A percentile compares a stretch with the other conserved stretches of the same genome.
Evolutionary conservation across 2,888 invertebrate species (phyloP).

Genomic region (Dicyrtoma fusca): DNA sequence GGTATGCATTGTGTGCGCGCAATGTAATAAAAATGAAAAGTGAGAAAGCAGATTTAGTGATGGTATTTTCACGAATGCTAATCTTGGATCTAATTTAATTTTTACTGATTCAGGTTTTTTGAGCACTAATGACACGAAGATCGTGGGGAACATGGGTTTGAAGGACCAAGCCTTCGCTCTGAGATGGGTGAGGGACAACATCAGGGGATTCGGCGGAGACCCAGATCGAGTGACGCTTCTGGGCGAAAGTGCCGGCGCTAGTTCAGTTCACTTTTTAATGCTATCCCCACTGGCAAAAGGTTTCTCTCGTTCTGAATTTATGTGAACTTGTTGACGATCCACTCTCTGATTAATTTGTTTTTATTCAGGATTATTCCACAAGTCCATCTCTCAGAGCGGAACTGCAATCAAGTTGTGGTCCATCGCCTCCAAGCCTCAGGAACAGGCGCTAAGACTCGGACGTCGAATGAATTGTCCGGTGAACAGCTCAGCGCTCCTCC

Average conservation of each 20-base stretch:
- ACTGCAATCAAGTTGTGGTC: constrained; percentile 39
- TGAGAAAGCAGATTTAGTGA: too few species aligned
- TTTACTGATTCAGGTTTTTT: constrained; percentile 7
- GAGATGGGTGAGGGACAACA: neutral
- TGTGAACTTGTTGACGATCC: neutral
- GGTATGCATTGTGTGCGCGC: too few species aligned
- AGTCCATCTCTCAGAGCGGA: constrained; percentile 46
- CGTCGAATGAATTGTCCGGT: constrained; percentile 41
- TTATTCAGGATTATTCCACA: constrained; percentile 43
- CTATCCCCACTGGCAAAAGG: constrained; percentile 30
- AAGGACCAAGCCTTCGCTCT: neutral
- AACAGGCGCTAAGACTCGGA: constrained; percentile 45
- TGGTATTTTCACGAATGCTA: too few species aligned
- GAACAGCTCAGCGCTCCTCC: constrained; percentile 36
- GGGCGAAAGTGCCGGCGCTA: constrained; percentile 11
- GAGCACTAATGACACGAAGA: neutral
- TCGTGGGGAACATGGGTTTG: constrained; percentile 17
- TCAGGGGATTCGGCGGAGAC: constrained; percentile 19
- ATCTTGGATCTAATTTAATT: too few species aligned
- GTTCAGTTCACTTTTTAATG: constrained; percentile 17
- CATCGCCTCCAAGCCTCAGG: constrained; percentile 42
- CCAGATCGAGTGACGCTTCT: constrained; percentile 2
- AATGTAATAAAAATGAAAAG: too few species aligned
- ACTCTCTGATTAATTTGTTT: too few species aligned
- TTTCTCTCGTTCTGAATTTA: neutral